Conservation (phyloP, 2,113 vertebrate species). For the Solea senegalensis region DNA sequence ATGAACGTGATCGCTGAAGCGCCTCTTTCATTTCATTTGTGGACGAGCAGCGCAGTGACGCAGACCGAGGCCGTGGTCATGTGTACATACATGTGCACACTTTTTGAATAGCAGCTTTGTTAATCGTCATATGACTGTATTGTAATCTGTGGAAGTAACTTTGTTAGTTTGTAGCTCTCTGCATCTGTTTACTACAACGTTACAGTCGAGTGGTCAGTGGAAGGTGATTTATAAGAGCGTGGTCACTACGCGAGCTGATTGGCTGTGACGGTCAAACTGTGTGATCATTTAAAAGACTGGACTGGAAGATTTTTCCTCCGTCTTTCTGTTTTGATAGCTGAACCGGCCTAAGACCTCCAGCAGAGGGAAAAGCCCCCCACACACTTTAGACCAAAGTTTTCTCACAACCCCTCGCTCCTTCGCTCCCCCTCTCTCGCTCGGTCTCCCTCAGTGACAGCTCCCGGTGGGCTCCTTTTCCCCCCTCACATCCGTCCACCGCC, state of each 20-base stretch:
- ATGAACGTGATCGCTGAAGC: not conserved
- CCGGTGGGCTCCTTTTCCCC: constrained; percentile 58
- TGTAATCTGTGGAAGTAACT: constrained; percentile 30
- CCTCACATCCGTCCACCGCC: constrained; percentile 69
- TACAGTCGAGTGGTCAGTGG: not conserved
- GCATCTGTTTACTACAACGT: not conserved
- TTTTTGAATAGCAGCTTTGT: constrained; percentile 56
- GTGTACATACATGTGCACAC: constrained; percentile 16
- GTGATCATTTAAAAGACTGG: constrained; percentile 63
- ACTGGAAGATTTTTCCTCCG: constrained; percentile 30
- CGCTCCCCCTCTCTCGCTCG: constrained; percentile 50
- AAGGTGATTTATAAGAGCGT: constrained; percentile 37
- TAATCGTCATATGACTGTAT: constrained; percentile 46
- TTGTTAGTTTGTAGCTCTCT: not conserved
- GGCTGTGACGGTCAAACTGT: constrained; percentile 64
- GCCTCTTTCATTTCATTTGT: constrained; percentile 27
- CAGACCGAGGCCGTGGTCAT: constrained; percentile 16
- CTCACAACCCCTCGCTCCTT: constrained; percentile 62
- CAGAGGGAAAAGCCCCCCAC: constrained; percentile 49
- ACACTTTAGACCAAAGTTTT: constrained; percentile 40
- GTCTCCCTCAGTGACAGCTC: constrained; percentile 66
- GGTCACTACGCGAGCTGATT: constrained; percentile 51
- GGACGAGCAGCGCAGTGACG: constrained; percentile 6
- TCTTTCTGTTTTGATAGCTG: constrained; percentile 54
- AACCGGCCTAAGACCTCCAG: constrained; percentile 62